phyloP scores from a whole-genome alignment of 2,888 invertebrate genomes.

The Drosophila paracracens region DNA sequence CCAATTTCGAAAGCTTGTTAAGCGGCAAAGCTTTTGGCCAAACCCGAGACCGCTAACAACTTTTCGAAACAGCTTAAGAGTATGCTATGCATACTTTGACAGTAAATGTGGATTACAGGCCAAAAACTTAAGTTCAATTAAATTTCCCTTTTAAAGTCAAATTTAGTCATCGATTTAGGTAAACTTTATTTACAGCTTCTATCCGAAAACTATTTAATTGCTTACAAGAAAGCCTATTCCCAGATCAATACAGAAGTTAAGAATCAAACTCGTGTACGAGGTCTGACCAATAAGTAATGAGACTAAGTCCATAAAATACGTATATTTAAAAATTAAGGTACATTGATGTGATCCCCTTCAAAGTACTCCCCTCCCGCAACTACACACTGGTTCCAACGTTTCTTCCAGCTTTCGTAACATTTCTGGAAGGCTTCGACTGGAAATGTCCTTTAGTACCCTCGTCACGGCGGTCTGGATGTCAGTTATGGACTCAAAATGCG shows the following conservation, averaged over 20 bases:
- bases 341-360: too few species aligned
- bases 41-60: slow-evolving; percentile 4
- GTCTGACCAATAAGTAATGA: too few species aligned
- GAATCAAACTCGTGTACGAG: not conserved
- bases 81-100: not conserved
- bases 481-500: too few species aligned
- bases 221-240: not conserved
- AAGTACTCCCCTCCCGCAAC: too few species aligned
- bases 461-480: too few species aligned
- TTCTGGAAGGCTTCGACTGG: too few species aligned
- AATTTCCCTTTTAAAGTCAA: not conserved
- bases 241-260: not conserved
- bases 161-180: not conserved
- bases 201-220: not conserved
- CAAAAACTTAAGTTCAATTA: not conserved
- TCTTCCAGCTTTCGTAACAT: too few species aligned
- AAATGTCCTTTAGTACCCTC: too few species aligned
- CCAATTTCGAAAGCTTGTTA: slow-evolving; percentile 18
- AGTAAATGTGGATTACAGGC: not conserved
- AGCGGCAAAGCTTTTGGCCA: slow-evolving; percentile 15
- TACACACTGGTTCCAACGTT: too few species aligned
- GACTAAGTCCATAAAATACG: too few species aligned
- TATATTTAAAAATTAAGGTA: too few species aligned
- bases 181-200: not conserved
- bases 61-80: not conserved